Percentiles rank a stretch among this genome's conserved stretches.
These are phyloP conservation scores for Triops longicaudatus DNA, from an alignment of 1,140 invertebrate genomes.

Conservation along the genomic window DNA sequence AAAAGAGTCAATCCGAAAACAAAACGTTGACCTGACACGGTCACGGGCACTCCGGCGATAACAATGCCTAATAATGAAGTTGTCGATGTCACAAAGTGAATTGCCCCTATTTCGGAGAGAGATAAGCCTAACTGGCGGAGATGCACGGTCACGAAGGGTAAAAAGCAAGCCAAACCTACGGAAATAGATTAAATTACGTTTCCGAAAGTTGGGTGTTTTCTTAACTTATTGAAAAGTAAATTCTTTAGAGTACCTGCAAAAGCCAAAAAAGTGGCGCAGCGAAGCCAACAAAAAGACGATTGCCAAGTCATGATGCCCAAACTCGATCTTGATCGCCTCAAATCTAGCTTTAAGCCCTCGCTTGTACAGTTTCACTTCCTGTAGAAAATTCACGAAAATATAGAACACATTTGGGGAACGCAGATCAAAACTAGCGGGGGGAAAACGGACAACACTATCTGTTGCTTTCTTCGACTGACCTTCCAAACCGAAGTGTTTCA, in stretches of 20 bases:
- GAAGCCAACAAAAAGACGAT: constrained; percentile 2
- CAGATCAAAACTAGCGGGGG: background rate
- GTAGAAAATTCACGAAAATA: background rate
- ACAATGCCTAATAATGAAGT: background rate
- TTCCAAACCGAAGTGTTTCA: background rate
- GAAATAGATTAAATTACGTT: background rate
- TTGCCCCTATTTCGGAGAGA: background rate
- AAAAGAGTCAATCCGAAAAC: background rate
- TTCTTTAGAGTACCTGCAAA: background rate
- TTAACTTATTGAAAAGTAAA: background rate
- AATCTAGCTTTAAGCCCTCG: background rate
- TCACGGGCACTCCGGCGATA: background rate
- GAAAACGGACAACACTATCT: background rate
- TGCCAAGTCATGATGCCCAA: background rate
- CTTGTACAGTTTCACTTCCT: background rate
- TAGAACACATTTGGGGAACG: background rate
- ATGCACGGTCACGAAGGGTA: background rate
- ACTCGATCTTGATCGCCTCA: background rate
- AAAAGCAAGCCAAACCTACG: background rate
- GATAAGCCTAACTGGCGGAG: background rate
- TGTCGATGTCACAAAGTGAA: background rate
- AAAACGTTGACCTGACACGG: background rate
- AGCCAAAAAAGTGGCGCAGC: constrained; percentile 6
- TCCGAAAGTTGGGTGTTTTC: background rate
- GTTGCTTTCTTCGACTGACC: constrained; percentile 1